These are phyloP conservation scores for Ceriagrion tenellum DNA, from an alignment of 2,888 invertebrate genomes.

Conservation along the genomic window DNA sequence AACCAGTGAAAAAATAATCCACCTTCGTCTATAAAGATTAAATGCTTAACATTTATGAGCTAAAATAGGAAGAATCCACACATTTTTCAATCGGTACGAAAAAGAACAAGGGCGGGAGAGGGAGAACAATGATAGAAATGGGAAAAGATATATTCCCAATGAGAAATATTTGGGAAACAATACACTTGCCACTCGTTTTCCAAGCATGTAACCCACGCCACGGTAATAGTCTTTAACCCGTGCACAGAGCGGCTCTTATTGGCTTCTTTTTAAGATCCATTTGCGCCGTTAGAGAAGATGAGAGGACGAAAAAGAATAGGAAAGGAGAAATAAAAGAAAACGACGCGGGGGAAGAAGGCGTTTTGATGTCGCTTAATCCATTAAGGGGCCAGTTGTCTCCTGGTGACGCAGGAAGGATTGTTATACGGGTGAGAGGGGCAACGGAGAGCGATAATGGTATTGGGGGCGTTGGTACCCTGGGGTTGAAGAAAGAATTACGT, in stretches of 20 bases:
- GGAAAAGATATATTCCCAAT: not conserved
- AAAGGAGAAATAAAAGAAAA: not conserved
- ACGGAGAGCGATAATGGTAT: not conserved
- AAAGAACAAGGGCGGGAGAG: no score
- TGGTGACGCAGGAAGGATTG: not conserved
- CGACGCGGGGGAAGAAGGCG: not conserved
- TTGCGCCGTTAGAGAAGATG: not conserved
- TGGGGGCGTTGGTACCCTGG: not conserved
- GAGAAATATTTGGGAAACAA: not conserved
- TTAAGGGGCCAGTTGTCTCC: slow-evolving; percentile 22
- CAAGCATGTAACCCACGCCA: not conserved
- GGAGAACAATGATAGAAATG: not conserved
- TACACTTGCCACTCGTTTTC: not conserved
- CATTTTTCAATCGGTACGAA: no score
- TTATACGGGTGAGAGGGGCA: not conserved
- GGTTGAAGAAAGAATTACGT: not conserved
- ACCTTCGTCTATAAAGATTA: no score
- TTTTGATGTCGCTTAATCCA: slow-evolving; percentile 35
- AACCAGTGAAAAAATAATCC: no score
- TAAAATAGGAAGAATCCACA: no score
- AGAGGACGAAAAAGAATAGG: not conserved
- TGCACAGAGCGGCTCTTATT: not conserved
- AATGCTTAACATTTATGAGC: no score
- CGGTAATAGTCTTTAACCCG: not conserved
- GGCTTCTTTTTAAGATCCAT: not conserved